Conservation (phyloP, 2,888 invertebrate species). For the Sclerodermus sp. region DNA sequence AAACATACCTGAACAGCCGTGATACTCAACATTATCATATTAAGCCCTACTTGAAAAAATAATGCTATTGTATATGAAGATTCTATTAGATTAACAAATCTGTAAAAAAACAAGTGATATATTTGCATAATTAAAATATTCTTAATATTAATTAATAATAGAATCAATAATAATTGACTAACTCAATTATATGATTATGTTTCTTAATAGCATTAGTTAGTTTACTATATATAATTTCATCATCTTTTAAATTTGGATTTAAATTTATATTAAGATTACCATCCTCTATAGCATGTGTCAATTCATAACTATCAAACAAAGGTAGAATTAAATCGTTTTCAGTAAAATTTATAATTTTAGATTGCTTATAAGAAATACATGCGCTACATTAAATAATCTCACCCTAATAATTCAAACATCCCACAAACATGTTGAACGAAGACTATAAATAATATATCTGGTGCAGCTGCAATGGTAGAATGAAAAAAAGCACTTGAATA, state of each 20-base stretch:
- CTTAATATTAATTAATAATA: no score
- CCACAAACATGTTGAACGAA: slow-evolving; percentile 5
- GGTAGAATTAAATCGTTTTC: no score
- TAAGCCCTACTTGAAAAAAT: background rate
- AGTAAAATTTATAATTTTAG: no score
- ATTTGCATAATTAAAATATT: no score
- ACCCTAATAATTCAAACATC: slow-evolving; percentile 1
- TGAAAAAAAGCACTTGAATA: background rate
- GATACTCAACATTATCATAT: slow-evolving; percentile 5
- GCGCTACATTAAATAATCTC: background rate
- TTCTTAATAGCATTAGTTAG: no score
- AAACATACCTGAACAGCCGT: slow-evolving; percentile 5
- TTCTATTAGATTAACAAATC: background rate
- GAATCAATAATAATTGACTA: no score
- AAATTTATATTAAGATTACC: no score
- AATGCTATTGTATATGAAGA: background rate
- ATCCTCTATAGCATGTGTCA: no score
- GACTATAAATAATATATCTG: background rate
- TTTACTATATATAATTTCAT: no score
- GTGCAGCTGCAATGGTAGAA: background rate
- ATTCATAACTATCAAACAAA: no score
- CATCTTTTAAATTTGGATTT: no score
- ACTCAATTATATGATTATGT: no score
- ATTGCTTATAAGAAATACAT: background rate
- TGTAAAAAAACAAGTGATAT: background rate